Evolutionary conservation across 1,140 invertebrate species (phyloP).

Genomic region (Micrasema longulum): DNA sequence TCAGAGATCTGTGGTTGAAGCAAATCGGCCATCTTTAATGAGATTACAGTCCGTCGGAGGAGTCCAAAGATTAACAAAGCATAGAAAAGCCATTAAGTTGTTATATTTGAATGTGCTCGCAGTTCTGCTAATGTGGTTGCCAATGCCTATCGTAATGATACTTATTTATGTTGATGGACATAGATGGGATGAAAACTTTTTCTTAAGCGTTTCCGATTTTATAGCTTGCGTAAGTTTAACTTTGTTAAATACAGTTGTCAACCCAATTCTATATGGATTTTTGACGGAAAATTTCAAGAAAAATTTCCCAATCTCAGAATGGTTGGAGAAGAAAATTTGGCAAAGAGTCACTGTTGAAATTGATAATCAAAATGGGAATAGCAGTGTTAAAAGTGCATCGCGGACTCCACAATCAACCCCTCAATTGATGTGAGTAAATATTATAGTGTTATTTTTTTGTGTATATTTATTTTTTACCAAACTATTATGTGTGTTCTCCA

Average conservation of each 20-base stretch:
- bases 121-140: conserved; percentile 72
- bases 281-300: conserved; percentile 80
- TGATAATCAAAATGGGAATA: conserved; percentile 11
- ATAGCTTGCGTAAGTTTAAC: conserved; percentile 71
- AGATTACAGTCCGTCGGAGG: conserved; percentile 29
- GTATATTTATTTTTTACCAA: too few relatives aligned
- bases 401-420: conserved; percentile 12
- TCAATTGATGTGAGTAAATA: neutral
- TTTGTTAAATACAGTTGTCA: conserved; percentile 79
- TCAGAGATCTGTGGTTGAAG: conserved; percentile 23
- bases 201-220: conserved; percentile 69
- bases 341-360: conserved; percentile 4
- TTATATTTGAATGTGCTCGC: conserved; percentile 70
- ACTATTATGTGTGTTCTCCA: too few relatives aligned
- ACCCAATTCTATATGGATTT: conserved; percentile 84
- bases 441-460: too few relatives aligned
- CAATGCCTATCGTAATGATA: conserved; percentile 70
- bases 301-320: conserved; percentile 39
- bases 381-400: conserved; percentile 19
- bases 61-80: conserved; percentile 64
- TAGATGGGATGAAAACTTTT: conserved; percentile 67
- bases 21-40: conserved; percentile 14
- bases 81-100: conserved; percentile 69
- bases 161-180: conserved; percentile 71
- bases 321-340: conserved; percentile 45